These are phyloP conservation scores for Callaeas wilsoni DNA, from an alignment of 2,113 vertebrate genomes.

Conservation along the genomic window DNA sequence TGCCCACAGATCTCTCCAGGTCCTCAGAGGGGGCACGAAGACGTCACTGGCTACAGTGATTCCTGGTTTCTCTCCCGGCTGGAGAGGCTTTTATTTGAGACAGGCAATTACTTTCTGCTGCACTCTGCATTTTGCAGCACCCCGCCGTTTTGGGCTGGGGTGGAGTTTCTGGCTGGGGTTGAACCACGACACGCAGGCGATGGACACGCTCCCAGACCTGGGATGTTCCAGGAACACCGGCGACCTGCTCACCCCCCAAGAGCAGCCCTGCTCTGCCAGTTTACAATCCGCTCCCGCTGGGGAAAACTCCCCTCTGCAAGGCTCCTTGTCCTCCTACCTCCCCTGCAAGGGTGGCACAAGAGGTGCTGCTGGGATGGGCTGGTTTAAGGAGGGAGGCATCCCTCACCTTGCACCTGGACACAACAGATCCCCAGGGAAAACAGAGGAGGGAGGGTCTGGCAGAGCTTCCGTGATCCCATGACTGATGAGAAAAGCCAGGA, in stretches of 20 bases:
- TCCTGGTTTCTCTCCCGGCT: neutral
- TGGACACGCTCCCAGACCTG: rapidly evolving
- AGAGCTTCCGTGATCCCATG: rapidly evolving
- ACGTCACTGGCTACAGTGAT: neutral
- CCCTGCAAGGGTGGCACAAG: neutral
- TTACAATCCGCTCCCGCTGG: neutral
- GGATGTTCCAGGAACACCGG: neutral
- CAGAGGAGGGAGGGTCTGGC: neutral
- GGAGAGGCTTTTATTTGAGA: neutral
- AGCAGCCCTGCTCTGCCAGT: neutral
- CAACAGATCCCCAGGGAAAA: neutral
- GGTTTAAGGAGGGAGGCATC: neutral
- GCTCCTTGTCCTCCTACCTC: rapidly evolving
- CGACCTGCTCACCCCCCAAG: neutral
- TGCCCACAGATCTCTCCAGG: neutral
- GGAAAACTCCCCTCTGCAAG: neutral
- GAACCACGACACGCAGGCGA: rapidly evolving
- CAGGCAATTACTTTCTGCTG: neutral
- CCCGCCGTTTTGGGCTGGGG: neutral
- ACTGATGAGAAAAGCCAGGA: neutral
- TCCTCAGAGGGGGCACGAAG: neutral
- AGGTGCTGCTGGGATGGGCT: neutral
- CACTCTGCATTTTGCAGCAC: neutral
- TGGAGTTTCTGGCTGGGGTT: neutral
- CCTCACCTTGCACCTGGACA: neutral